Percentiles rank a stretch among this genome's conserved stretches.
Conservation (phyloP, 2,888 invertebrate species). For the Amaurobius ferox region DNA sequence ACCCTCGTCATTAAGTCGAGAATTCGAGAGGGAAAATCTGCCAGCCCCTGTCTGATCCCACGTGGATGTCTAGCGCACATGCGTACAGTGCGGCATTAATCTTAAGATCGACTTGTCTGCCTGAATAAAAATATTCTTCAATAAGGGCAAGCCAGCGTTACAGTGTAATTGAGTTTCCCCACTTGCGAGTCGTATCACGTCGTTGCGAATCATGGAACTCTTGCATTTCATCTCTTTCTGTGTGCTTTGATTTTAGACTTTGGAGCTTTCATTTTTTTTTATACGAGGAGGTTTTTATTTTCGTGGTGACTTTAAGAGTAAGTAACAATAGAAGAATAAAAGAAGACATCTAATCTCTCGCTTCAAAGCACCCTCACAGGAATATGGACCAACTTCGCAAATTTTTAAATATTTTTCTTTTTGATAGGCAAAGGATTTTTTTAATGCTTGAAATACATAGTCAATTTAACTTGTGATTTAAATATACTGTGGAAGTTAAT, state of each 20-base stretch:
- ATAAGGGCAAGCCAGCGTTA: constrained; percentile 71
- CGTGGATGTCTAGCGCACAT: constrained; percentile 52
- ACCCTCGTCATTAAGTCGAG: constrained; percentile 69
- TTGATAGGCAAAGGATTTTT: too few species aligned
- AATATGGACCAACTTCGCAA: constrained; percentile 37
- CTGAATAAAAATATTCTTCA: constrained; percentile 73
- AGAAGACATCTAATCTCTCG: constrained; percentile 70
- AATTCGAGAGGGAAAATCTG: constrained; percentile 30
- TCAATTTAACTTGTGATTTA: not conserved
- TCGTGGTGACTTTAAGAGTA: constrained; percentile 71
- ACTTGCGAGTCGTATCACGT: constrained; percentile 68
- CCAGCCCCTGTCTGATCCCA: constrained; percentile 57
- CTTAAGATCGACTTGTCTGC: constrained; percentile 73
- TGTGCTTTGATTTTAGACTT: constrained; percentile 68
- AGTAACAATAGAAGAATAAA: constrained; percentile 68
- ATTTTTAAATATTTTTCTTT: not conserved
- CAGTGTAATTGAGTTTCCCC: constrained; percentile 71
- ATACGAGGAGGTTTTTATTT: constrained; percentile 64
- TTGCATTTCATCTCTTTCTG: constrained; percentile 62
- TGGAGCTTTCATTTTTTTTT: constrained; percentile 69
- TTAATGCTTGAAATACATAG: constrained; percentile 2
- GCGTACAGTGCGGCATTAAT: constrained; percentile 70
- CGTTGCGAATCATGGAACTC: constrained; percentile 71
- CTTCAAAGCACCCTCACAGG: constrained; percentile 68
- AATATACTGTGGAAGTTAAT: not conserved